These are phyloP conservation scores for Gonioctena quinquepunctata DNA, from an alignment of 1,140 invertebrate species.

Conservation along the genomic window DNA sequence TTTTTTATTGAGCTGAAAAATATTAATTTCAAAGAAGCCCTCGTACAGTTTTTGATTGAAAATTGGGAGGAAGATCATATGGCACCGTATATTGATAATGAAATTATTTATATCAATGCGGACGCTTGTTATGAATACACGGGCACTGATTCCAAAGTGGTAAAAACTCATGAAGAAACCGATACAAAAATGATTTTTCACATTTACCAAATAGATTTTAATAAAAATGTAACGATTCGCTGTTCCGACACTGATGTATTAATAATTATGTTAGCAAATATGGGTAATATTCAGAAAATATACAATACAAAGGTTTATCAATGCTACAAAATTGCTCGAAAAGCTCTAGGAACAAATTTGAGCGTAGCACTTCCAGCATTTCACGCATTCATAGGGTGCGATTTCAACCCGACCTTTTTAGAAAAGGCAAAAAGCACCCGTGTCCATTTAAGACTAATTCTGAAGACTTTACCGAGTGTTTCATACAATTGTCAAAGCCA, in stretches of 20 bases:
- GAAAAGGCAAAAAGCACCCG: too few relatives aligned
- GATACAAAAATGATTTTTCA: not conserved
- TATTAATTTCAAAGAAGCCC: not conserved
- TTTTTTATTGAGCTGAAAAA: not conserved
- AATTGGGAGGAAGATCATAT: not conserved
- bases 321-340: not conserved
- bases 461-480: too few relatives aligned
- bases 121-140: not conserved
- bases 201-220: slow-evolving; percentile 19
- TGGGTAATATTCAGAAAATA: not conserved
- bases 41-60: not conserved
- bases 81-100: not conserved
- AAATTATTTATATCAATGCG: not conserved
- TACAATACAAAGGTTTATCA: not conserved
- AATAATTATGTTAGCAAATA: not conserved
- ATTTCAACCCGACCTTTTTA: not conserved
- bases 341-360: not conserved
- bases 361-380: not conserved
- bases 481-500: too few relatives aligned
- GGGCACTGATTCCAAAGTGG: not conserved
- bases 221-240: slow-evolving; percentile 8
- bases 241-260: not conserved
- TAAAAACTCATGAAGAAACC: not conserved
- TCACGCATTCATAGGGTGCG: not conserved
- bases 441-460: too few relatives aligned